A percentile compares a stretch with the other conserved stretches of the same genome.
Evolutionary conservation across 2,113 vertebrate genomes (phyloP).

Genomic region (Erythrocercus mccallii): DNA sequence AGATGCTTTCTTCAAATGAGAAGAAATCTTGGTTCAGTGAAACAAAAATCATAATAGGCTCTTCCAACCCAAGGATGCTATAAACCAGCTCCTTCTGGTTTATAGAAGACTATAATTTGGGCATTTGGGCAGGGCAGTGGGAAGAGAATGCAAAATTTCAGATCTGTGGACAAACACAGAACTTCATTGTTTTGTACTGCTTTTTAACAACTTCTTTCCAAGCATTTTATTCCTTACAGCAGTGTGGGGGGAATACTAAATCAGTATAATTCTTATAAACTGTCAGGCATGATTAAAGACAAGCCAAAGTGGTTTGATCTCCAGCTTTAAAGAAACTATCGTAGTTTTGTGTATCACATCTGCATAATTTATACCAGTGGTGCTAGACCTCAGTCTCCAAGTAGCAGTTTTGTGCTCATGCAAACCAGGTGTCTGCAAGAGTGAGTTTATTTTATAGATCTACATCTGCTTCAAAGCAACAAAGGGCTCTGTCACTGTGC

Average conservation of each 20-base stretch:
- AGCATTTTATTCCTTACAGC: neutral
- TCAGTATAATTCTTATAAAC: slow-evolving; percentile 4
- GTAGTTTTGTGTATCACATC: neutral
- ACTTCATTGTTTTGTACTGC: slow-evolving; percentile 14
- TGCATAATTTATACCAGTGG: slow-evolving; percentile 12
- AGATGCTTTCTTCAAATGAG: neutral
- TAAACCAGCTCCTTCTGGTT: neutral
- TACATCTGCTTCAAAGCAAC: neutral
- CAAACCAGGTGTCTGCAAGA: neutral
- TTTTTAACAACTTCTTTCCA: slow-evolving; percentile 15
- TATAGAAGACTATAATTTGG: neutral
- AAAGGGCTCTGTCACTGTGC: neutral
- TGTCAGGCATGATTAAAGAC: slow-evolving; percentile 11
- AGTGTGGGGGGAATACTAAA: neutral
- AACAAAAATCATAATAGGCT: neutral
- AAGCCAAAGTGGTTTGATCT: slow-evolving; percentile 35
- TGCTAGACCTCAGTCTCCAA: neutral
- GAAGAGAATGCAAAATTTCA: slow-evolving; percentile 10
- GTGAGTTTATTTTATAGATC: slow-evolving; percentile 4
- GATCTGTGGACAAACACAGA: neutral
- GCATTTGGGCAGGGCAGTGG: neutral
- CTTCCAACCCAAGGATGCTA: neutral
- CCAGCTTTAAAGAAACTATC: neutral
- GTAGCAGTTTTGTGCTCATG: slow-evolving; percentile 5
- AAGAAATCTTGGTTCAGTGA: neutral